Base-by-base conservation (phyloP, 2,113 vertebrate genomes). In the Antechinus flavipes region DNA sequence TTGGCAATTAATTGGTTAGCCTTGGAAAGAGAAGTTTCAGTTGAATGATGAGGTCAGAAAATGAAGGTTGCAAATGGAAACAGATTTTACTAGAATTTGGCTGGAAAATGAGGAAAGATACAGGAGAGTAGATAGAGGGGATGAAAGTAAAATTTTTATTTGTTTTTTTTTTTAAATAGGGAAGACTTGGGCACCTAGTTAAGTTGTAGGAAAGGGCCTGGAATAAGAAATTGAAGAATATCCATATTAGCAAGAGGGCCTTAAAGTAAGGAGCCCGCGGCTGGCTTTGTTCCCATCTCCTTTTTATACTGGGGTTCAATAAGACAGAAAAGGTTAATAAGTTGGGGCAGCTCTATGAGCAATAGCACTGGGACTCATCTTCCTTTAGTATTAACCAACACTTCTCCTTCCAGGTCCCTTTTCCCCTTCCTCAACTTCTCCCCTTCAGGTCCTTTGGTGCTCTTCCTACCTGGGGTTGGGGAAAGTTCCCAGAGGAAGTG, bases 81-180 rank as follows among this genome's bases (percentile, higher is more conserved):
- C 19, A 84, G 68, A 26, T 42, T 42, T 84, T 84, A 42, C 19
- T 84, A 84, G 16, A 8, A 16, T 84, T 35, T 0, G 91, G 91
- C 61, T 89, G 68, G 89, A 55, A 61, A 47, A 89, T 84, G 96
- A 95, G 91, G 94, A 97, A 95, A 95, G 91, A 97, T 96, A 97
- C 91, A 0, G 95, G 94, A 84, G 35, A 84, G 68, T 84, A 42
- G 16, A 84, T 22, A 22, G 68, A 84, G n/a, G 16, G 7, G 16
- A 22, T 42, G 42, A 22, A 84, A 42, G 35, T 42, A 22, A 84
- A 84, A 84, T 42, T 6, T 76, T n/a, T 35, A 11, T 68, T 76
- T 22, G 35, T 42, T 84, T 54, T 19, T 55, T 84, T 42, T 84
- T 14, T 7, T 42, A 19, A 84, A 23, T 84, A 84, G 35, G 6